Evolutionary conservation across 2,113 vertebrate species (phyloP), one percentile per base, ranked within the genome.

Genomic region (Vanacampus margaritifer): DNA sequence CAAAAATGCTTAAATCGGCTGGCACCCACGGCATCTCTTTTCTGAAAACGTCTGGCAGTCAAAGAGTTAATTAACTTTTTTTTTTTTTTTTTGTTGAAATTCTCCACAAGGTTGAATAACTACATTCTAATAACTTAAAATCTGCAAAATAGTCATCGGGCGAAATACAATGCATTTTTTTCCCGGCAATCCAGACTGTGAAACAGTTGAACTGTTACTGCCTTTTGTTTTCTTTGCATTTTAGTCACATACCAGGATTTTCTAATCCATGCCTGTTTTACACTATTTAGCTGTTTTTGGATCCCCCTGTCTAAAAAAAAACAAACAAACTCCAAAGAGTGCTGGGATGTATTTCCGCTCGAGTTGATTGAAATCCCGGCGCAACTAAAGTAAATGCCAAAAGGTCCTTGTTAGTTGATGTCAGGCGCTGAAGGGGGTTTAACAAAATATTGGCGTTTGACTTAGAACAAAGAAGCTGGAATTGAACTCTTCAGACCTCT

Each of bases 331-430:
- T 46, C 45, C 45, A 46, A 41, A 50, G 48, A n/a, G 48, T 10
- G 21, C 21, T 50, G 19, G 48, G 48, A n/a, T 16, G 53, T 10
- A 14, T 26, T 56, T 56, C 14, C 23, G 23, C 23, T 6, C 5
- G 54, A 28, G 56, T 19, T 59, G 28, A 19, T 21, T 21, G 56
- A 35, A 35, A 36, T 59, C 32, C 32, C 56, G 32, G 19, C 21
- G 56, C 56, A 59, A 59, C 26, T 21, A 36, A 36, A 59, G 56
- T 59, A 36, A 59, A 59, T 59, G 32, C 3, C 56, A 36, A 36
- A 58, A 59, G 56, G 28, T 59, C 28, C 56, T 35, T 36, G 56
- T 59, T n/a, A 50, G 48, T n/a, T 36, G 56, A 32, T 58, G 8
- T 59, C 56, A 36, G 56, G 19, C 56, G 35, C 56, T 3, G 28